Conservation (phyloP, 2,113 vertebrate species). For the Clarias magur region DNA sequence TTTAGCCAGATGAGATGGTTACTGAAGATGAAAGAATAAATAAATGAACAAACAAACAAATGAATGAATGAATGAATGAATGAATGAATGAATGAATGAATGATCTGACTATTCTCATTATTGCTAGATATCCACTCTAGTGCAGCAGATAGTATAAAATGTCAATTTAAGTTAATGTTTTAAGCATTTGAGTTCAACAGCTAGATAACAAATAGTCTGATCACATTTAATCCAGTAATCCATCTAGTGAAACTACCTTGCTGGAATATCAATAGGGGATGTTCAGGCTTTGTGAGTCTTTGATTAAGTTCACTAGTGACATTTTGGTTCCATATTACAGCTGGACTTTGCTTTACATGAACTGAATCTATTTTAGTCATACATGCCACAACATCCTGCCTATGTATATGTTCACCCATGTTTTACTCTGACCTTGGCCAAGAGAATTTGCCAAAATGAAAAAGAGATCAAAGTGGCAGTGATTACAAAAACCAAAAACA, state of each 20-base stretch:
- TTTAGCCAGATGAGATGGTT: background rate
- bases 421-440: background rate
- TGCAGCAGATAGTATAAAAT: background rate
- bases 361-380: background rate
- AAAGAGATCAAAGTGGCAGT: background rate
- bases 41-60: background rate
- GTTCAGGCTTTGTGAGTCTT: background rate
- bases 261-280: background rate
- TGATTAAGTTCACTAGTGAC: background rate
- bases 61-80: too few species aligned
- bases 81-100: background rate
- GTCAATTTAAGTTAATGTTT: background rate
- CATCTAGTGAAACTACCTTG: background rate
- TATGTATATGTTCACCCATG: background rate
- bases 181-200: background rate
- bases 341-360: background rate
- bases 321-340: background rate
- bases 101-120: background rate
- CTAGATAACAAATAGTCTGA: background rate
- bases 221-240: background rate
- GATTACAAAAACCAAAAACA: background rate
- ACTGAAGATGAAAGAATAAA: background rate
- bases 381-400: background rate
- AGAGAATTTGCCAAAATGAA: background rate
- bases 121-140: background rate